Evolutionary conservation across 2,888 invertebrate species (phyloP), one percentile per base, ranked within the genome.

Genomic region (Melinaea marsaeus): DNA sequence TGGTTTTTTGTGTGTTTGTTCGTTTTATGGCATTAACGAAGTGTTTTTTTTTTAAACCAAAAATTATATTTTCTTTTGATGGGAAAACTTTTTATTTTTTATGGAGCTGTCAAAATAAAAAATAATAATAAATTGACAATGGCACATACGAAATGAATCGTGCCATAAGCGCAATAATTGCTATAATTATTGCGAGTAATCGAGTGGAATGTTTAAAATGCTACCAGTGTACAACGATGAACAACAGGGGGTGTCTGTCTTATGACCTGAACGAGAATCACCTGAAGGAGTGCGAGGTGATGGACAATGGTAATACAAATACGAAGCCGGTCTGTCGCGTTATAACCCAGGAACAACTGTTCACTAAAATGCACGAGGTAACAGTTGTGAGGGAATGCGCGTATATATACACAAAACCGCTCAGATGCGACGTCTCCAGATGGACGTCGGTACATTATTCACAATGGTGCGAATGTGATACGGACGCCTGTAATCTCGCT

Each of bases 371-470:
- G 0, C 81, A 81, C 68, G 85, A 88, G 13, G 72, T 83, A 2
- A 71, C 74, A 1, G 67, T 88, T 2, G 46, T 88, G 35, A 74
- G 90, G 47, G 88, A 89, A 69, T 90, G 90, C 71, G 88, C 88
- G 2, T 85, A 85, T 60, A 59, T 79, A 1, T 84, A 88, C 70
- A 69, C 71, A 2, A 67, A 73, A 22, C 81, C 82, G 0, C 51
- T 85, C 1, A 69, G 67, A 13, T 89, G 89, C 65, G 67, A 66
- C 6, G 74, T 73, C 54, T 88, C 88, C 0, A 81, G 80, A 62
- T 86, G 84, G 69, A 83, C 79, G 64, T 74, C 75, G 32, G 61
- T 88, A 66, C 88, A 88, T 75, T 86, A 81, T 72, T 87, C 88
- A 13, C 62, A 75, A 11, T 79, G 80, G 0, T 90, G 89, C 66